A percentile compares a stretch with the other conserved stretches of the same genome.
Conservation (phyloP, 2,113 vertebrate species). For the Psittacara wagleri region DNA sequence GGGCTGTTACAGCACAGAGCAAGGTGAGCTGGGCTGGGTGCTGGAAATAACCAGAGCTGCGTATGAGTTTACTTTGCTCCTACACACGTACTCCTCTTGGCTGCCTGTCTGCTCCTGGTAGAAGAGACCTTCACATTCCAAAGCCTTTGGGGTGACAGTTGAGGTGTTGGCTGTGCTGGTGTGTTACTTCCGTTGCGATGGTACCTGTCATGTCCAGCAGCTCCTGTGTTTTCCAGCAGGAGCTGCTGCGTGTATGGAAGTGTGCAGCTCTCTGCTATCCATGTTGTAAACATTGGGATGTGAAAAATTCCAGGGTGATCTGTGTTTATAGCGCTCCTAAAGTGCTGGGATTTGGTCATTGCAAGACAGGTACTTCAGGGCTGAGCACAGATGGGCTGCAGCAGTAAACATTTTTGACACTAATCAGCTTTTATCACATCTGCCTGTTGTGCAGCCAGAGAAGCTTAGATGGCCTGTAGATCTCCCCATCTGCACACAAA, state of each 20-base stretch:
- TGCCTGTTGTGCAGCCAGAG: background rate
- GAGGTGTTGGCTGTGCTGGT: background rate
- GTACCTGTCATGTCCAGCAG: accelerated
- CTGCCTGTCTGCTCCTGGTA: accelerated
- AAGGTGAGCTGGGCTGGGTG: accelerated
- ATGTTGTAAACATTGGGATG: accelerated
- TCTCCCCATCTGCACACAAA: background rate
- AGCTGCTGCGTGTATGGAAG: accelerated
- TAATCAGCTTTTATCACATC: conserved; percentile 14
- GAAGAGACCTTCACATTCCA: accelerated
- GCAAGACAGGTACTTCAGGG: background rate
- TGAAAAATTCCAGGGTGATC: accelerated
- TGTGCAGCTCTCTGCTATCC: background rate
- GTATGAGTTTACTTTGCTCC: background rate
- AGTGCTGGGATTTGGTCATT: background rate
- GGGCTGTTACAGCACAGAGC: accelerated
- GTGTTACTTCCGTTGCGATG: background rate
- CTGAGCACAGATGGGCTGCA: background rate
- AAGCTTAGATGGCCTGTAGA: background rate
- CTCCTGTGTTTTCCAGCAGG: accelerated
- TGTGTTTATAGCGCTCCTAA: background rate
- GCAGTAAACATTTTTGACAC: background rate
- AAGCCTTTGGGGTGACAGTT: background rate
- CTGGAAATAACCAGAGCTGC: background rate
- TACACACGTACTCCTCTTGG: background rate